These are phyloP conservation scores for Tachypleus tridentatus DNA, from an alignment of 1,140 invertebrate genomes.

Conservation along the genomic window DNA sequence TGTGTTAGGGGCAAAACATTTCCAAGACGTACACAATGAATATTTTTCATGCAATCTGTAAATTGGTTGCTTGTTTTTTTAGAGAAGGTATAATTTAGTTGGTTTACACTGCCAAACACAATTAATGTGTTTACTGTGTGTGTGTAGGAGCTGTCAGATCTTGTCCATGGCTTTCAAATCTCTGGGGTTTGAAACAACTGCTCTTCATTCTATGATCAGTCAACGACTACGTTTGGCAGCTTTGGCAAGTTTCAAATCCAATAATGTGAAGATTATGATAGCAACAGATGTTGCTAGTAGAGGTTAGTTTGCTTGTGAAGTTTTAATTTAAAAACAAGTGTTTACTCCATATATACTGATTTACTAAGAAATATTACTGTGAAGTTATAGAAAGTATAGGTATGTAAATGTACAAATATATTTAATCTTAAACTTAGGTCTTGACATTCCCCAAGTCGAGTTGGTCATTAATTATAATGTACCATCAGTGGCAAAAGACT, in stretches of 20 bases:
- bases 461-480: conserved; percentile 90
- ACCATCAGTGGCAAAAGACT: conserved; percentile 78
- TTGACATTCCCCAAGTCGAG: conserved; percentile 78
- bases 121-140: no score
- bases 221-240: conserved; percentile 66
- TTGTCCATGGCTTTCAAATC: conserved; percentile 72
- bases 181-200: conserved; percentile 73
- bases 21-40: no score
- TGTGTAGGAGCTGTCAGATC: conserved; percentile 59
- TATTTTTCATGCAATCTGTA: no score
- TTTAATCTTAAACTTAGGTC: conserved; percentile 28
- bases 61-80: conserved; percentile 23
- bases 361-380: no score
- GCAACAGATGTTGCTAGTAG: conserved; percentile 94
- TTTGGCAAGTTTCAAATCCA: conserved; percentile 73
- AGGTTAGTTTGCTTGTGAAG: conserved; percentile 39
- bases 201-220: conserved; percentile 47
- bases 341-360: conserved; percentile 31
- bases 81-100: no score
- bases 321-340: conserved; percentile 17
- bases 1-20: no score
- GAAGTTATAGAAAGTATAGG: no score
- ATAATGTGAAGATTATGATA: conserved; percentile 70
- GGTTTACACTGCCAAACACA: no score
- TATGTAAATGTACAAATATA: neutral